These are phyloP conservation scores for Corydoras maculifer DNA, from an alignment of 2,113 vertebrate genomes.

Conservation along the genomic window DNA sequence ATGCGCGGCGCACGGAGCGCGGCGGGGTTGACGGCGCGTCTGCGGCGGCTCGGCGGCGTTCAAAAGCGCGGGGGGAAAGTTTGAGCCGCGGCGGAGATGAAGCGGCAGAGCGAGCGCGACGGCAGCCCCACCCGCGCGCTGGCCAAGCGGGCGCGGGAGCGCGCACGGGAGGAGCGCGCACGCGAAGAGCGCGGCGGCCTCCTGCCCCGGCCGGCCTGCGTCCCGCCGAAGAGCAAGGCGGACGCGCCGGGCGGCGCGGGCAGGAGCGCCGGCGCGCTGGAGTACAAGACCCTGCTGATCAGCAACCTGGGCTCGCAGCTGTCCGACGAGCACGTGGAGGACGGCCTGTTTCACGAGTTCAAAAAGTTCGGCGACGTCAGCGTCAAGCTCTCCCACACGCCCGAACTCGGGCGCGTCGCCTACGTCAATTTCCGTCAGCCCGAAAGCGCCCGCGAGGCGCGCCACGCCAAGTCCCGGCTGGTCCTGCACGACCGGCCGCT, in stretches of 20 bases:
- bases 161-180: slow-evolving; percentile 51
- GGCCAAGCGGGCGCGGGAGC: slow-evolving; percentile 62
- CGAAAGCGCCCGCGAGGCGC: slow-evolving; percentile 87
- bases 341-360: slow-evolving; percentile 93
- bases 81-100: slow-evolving; percentile 46
- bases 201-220: slow-evolving; percentile 27
- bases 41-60: slow-evolving; percentile 16
- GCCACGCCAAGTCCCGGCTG: slow-evolving; percentile 82
- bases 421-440: slow-evolving; percentile 94
- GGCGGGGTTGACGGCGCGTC: slow-evolving; percentile 10
- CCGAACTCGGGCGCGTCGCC: slow-evolving; percentile 87
- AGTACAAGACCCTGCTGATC: slow-evolving; percentile 93
- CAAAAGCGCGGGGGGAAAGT: slow-evolving; percentile 53
- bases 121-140: slow-evolving; percentile 43
- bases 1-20: slow-evolving; percentile 11
- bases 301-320: slow-evolving; percentile 90
- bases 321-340: slow-evolving; percentile 90
- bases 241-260: not conserved
- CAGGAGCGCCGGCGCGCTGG: slow-evolving; percentile 59
- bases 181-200: slow-evolving; percentile 42
- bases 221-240: slow-evolving; percentile 34
- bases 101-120: slow-evolving; percentile 47
- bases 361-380: slow-evolving; percentile 96
- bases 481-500: slow-evolving; percentile 85
- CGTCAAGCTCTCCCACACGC: slow-evolving; percentile 89